Evolutionary conservation across 1,140 invertebrate species (phyloP).

Genomic region (Lineus longissimus): DNA sequence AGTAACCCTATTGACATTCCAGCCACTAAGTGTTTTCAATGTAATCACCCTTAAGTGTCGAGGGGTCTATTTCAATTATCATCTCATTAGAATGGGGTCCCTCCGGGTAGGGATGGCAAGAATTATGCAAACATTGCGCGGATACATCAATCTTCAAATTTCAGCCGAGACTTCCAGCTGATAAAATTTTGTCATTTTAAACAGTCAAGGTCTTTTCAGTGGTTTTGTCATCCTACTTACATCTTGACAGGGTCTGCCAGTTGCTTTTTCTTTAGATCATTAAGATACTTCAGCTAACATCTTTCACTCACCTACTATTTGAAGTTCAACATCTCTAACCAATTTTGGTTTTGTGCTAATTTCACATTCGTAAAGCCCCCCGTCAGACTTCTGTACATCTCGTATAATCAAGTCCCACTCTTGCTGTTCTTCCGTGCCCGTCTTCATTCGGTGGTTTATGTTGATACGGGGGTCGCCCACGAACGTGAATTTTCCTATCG

Average conservation of each 20-base stretch:
- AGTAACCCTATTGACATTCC: no score
- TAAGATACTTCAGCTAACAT: no score
- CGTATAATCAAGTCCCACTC: constrained; percentile 24
- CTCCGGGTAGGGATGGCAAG: neutral
- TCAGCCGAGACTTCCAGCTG: no score
- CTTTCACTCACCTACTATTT: neutral
- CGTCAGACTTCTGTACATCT: constrained; percentile 16
- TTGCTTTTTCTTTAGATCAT: no score
- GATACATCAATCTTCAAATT: no score
- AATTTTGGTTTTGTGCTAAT: constrained; percentile 15
- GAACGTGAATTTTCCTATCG: constrained; percentile 21
- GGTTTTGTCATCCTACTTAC: no score
- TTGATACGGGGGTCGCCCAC: constrained; percentile 15
- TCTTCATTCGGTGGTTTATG: constrained; percentile 2
- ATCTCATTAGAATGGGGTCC: neutral
- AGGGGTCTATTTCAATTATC: neutral
- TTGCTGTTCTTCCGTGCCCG: neutral
- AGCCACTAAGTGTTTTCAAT: no score
- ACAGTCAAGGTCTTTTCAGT: no score
- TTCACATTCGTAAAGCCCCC: constrained; percentile 20
- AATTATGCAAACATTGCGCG: neutral
- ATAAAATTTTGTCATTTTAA: no score
- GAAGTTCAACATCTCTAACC: neutral
- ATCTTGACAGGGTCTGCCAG: no score
- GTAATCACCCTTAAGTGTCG: neutral